Percentiles rank a stretch among this genome's conserved stretches.
Conservation (phyloP, 2,797 vertebrate genomes). For the Tiaroga cobitis region DNA sequence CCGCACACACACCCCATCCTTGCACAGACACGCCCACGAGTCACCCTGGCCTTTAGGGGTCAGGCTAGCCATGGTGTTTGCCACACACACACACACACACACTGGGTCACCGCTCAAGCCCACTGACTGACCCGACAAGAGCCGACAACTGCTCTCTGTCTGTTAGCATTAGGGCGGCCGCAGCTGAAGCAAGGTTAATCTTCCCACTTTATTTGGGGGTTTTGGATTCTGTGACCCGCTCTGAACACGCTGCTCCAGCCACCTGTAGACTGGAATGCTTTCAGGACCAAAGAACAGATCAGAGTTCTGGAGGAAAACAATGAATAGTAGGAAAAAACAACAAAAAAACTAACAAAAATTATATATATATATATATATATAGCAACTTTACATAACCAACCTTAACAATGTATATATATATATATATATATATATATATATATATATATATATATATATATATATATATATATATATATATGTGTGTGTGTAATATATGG, state of each 20-base stretch:
- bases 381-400: too few species aligned
- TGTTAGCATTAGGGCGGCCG: conserved; percentile 73
- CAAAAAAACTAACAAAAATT: too few species aligned
- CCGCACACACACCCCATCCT: conserved; percentile 77
- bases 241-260: conserved; percentile 8
- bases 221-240: conserved; percentile 57
- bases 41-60: conserved; percentile 70
- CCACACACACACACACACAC: conserved; percentile 49
- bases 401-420: too few species aligned
- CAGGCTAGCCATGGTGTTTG: conserved; percentile 60
- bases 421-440: too few species aligned
- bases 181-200: conserved; percentile 69
- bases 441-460: too few species aligned
- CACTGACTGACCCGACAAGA: conserved; percentile 76
- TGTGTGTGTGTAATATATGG: too few species aligned
- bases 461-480: too few species aligned
- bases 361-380: too few species aligned
- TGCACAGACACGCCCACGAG: conserved; percentile 72
- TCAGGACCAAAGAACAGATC: conserved; percentile 8
- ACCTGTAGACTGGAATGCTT: conserved; percentile 34
- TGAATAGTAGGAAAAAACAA: background rate
- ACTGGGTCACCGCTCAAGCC: conserved; percentile 67
- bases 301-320: conserved; percentile 9
- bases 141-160: conserved; percentile 81
- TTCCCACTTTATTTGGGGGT: conserved; percentile 62